Base-by-base conservation (phyloP, 2,888 invertebrate genomes). In the Catocala nupta region DNA sequence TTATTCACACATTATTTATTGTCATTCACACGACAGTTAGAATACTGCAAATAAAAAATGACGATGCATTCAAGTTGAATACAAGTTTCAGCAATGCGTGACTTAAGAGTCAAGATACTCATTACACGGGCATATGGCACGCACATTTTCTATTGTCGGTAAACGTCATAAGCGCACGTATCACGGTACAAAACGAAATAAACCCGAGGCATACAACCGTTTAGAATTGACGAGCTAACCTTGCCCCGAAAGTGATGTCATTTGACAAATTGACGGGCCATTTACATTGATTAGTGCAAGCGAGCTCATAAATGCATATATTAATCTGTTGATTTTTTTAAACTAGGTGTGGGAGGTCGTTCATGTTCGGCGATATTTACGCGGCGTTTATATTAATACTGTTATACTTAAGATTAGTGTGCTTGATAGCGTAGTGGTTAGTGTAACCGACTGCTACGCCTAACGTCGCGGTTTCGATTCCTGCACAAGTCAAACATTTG, bases 181-280 rank as follows among this genome's bases (percentile, higher is more conserved):
- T 9, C 39, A 51, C 0, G 10, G 55, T 55, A 34, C 34, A 25
- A 68, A 60, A 39, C 12, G 50, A 42, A 67, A 44, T 50, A 65
- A 67, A 66, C 53, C 54, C 55, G 55, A 50, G 64, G 36, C 49
- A 63, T 7, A 59, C 42, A 61, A 71, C 70, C 59, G 73, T 53
- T 63, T n/a, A 63, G 58, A 68, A 71, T 71, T 67, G 77, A 74
- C 51, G 75, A 73, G 60, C 63, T 76, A 75, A 74, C 87, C 89
- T 88, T 87, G 88, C 75, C 66, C 77, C 66, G 75, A 60, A 73
- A 65, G 80, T 87, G 85, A 87, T 82, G 82, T 86, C 85, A 86
- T 75, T 73, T 75, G 81, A 82, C 79, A 81, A 85, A 82, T 83
- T 78, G 76, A 73, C 55, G 42, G 12, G 65, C 70, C 73, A 73